Evolutionary conservation across 2,113 vertebrate species (phyloP).

Genomic region (Nyctereutes procyonoides): DNA sequence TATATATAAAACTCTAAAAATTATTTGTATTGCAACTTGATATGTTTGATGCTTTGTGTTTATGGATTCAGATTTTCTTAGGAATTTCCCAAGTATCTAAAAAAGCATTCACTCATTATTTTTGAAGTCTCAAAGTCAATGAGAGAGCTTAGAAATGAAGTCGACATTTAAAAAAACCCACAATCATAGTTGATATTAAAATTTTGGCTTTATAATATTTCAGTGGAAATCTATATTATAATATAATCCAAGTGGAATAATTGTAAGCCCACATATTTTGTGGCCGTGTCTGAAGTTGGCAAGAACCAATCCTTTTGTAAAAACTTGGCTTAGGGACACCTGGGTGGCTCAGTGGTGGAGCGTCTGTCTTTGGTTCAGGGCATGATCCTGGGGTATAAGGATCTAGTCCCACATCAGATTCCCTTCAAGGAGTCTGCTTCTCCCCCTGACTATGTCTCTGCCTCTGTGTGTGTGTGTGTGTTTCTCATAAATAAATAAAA

Average conservation of each 20-base stretch:
- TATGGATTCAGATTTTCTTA: slow-evolving; percentile 22
- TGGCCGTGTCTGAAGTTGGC: slow-evolving; percentile 20
- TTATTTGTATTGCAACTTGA: background rate
- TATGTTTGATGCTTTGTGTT: background rate
- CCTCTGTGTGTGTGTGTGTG: too few species aligned
- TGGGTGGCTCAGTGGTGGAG: too few species aligned
- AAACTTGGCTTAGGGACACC: background rate
- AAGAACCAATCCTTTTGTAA: slow-evolving; percentile 29
- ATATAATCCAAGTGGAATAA: background rate
- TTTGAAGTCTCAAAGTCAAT: slow-evolving; percentile 36
- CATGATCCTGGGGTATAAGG: too few species aligned
- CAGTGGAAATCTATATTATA: background rate
- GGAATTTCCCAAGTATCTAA: background rate
- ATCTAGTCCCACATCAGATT: too few species aligned
- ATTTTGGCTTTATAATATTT: background rate
- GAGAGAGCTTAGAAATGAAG: slow-evolving; percentile 37
- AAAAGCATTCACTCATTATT: slow-evolving; percentile 20
- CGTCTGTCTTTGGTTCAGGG: too few species aligned
- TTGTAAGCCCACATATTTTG: background rate
- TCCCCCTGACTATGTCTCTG: too few species aligned
- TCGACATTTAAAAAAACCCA: slow-evolving; percentile 17
- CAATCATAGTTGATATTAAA: background rate
- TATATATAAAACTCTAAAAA: background rate
- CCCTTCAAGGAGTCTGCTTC: too few species aligned
- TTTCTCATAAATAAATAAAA: too few species aligned